phyloP scores from a whole-genome alignment of 2,797 vertebrate species.

The Telmatherina bonti region DNA sequence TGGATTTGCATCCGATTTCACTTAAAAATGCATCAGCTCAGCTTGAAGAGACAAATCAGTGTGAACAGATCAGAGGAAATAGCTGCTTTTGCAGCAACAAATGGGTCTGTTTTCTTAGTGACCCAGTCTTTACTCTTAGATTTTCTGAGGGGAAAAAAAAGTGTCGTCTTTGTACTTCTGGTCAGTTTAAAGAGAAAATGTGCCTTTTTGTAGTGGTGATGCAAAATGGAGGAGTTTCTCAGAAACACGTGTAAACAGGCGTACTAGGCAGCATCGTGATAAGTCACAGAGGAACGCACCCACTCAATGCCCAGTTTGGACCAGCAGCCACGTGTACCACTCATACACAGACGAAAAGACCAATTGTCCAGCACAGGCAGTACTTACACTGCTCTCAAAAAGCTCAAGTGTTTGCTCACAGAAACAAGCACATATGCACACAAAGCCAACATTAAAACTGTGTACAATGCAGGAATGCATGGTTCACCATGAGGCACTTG shows the following conservation, averaged over 20 bases:
- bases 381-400: conserved; percentile 9
- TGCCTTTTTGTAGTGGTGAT: conserved; percentile 22
- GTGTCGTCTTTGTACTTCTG: too few species aligned
- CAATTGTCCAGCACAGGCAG: conserved; percentile 29
- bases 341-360: conserved; percentile 5
- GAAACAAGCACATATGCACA: conserved; percentile 7
- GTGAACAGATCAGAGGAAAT: too few species aligned
- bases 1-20: too few species aligned
- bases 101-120: too few species aligned
- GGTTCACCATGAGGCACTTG: conserved; percentile 35
- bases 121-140: too few species aligned
- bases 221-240: conserved; percentile 7
- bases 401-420: conserved; percentile 25
- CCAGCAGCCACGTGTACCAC: conserved; percentile 18
- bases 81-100: too few species aligned
- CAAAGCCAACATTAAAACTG: neutral
- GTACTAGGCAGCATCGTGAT: conserved; percentile 55
- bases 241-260: conserved; percentile 33
- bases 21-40: too few species aligned
- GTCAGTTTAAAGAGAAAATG: neutral
- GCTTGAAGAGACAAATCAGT: too few species aligned
- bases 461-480: conserved; percentile 5
- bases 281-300: conserved; percentile 52
- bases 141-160: neutral
- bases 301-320: conserved; percentile 41